phyloP scores from a whole-genome alignment of 2,888 invertebrate genomes.

The Vandiemenella viatica region DNA sequence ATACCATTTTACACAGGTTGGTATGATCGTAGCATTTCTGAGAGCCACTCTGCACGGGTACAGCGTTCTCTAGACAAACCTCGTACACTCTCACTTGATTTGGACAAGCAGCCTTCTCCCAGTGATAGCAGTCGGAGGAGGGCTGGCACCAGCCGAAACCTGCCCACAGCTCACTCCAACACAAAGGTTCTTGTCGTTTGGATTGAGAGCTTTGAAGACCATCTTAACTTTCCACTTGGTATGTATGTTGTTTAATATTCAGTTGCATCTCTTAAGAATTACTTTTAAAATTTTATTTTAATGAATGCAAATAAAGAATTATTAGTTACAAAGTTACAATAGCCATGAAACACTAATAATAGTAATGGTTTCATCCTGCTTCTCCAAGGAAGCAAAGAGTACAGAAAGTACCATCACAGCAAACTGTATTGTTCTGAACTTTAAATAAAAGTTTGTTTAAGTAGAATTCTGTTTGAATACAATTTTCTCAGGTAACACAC shows the following conservation, averaged over 20 bases:
- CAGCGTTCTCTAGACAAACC: slow-evolving; percentile 36
- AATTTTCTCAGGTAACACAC: too few relatives aligned
- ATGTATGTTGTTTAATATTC: slow-evolving; percentile 11
- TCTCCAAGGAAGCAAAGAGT: too few relatives aligned
- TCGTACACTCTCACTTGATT: slow-evolving; percentile 53
- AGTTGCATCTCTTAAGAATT: not conserved
- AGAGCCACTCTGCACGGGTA: slow-evolving; percentile 1
- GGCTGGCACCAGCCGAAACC: slow-evolving; percentile 35
- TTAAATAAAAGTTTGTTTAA: too few relatives aligned
- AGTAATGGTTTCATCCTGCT: too few relatives aligned
- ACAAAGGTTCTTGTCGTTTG: slow-evolving; percentile 84
- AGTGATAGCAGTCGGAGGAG: slow-evolving; percentile 28
- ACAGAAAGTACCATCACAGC: too few relatives aligned
- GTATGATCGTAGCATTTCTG: slow-evolving; percentile 13
- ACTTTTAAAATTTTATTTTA: too few relatives aligned
- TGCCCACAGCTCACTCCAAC: slow-evolving; percentile 40
- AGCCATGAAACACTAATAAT: too few relatives aligned
- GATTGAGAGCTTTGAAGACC: slow-evolving; percentile 92
- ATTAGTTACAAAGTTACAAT: too few relatives aligned
- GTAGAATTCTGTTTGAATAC: too few relatives aligned
- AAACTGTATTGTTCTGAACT: too few relatives aligned
- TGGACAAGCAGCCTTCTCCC: slow-evolving; percentile 42
- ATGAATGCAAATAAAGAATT: too few relatives aligned
- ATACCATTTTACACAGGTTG: too few relatives aligned
- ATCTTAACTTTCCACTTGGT: slow-evolving; percentile 76